A percentile compares a stretch with the other conserved stretches of the same genome.
Evolutionary conservation across 1,140 invertebrate species (phyloP).

Genomic region (Drosophila funebris): DNA sequence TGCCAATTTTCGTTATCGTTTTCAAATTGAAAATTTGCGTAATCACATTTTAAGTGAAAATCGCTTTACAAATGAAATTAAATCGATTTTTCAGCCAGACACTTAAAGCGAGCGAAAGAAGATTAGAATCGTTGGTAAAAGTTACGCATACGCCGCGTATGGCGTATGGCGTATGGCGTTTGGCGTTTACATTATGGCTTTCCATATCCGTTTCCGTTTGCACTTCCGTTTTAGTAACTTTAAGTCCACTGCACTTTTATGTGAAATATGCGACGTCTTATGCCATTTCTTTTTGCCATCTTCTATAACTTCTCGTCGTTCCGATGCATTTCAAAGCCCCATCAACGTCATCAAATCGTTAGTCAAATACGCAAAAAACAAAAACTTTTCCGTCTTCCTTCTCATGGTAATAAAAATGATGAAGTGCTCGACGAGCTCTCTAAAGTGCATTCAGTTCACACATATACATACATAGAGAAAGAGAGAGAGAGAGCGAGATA

Average conservation of each 20-base stretch:
- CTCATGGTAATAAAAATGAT: constrained; percentile 76
- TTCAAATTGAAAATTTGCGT: constrained; percentile 81
- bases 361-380: constrained; percentile 59
- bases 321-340: constrained; percentile 64
- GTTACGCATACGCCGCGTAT: constrained; percentile 49
- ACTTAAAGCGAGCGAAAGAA: constrained; percentile 36
- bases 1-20: constrained; percentile 78
- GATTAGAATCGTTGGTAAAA: constrained; percentile 36
- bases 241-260: constrained; percentile 41
- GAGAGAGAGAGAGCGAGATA: too few species aligned
- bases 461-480: not conserved
- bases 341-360: constrained; percentile 78
- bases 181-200: constrained; percentile 60
- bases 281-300: not conserved
- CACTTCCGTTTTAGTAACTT: constrained; percentile 21
- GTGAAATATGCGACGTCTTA: constrained; percentile 36
- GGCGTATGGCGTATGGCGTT: too few species aligned
- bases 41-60: constrained; percentile 81
- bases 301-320: not conserved
- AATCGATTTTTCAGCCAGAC: constrained; percentile 65
- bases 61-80: constrained; percentile 77
- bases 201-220: constrained; percentile 64
- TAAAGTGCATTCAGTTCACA: constrained; percentile 42
- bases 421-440: constrained; percentile 57
- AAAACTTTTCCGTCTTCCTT: constrained; percentile 36